Conservation (phyloP, 2,888 invertebrate species). For the Prosopocoilus inquinatus region DNA sequence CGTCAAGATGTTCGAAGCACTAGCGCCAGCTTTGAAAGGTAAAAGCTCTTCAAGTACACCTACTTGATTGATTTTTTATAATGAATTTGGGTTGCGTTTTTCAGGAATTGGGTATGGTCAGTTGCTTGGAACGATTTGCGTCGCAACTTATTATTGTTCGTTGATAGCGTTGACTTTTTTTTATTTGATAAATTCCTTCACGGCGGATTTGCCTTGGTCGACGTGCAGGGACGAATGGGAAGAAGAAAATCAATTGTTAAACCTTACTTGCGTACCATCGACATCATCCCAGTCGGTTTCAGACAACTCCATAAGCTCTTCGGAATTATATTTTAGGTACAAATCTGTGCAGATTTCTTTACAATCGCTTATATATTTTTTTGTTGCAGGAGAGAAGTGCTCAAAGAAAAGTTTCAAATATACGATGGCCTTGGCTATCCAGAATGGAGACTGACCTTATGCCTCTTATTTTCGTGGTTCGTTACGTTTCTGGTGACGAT, state of each 20-base stretch:
- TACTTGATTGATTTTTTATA: not conserved
- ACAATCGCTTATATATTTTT: not conserved
- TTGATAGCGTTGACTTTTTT: slow-evolving; percentile 70
- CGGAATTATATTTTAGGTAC: slow-evolving; percentile 56
- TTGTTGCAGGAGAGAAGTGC: slow-evolving; percentile 52
- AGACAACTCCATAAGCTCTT: slow-evolving; percentile 38
- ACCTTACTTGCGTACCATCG: slow-evolving; percentile 14
- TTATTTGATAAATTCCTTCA: slow-evolving; percentile 71
- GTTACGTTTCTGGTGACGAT: slow-evolving; percentile 67
- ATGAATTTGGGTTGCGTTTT: slow-evolving; percentile 16
- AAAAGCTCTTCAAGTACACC: slow-evolving; percentile 13
- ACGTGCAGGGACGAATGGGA: slow-evolving; percentile 61
- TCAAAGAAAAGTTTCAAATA: slow-evolving; percentile 52
- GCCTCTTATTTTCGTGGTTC: slow-evolving; percentile 67
- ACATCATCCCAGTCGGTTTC: slow-evolving; percentile 1
- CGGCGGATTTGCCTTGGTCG: slow-evolving; percentile 69
- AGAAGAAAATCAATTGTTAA: slow-evolving; percentile 22
- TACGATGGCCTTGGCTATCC: slow-evolving; percentile 54
- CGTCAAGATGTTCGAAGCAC: slow-evolving; percentile 56
- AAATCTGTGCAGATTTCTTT: slow-evolving; percentile 32
- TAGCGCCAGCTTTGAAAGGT: slow-evolving; percentile 62
- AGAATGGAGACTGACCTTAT: slow-evolving; percentile 66
- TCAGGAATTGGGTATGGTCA: slow-evolving; percentile 69
- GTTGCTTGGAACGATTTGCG: slow-evolving; percentile 59
- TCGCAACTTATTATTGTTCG: slow-evolving; percentile 76